Evolutionary conservation across 2,113 vertebrate species (phyloP).

Genomic region (Ardeotis arabs): DNA sequence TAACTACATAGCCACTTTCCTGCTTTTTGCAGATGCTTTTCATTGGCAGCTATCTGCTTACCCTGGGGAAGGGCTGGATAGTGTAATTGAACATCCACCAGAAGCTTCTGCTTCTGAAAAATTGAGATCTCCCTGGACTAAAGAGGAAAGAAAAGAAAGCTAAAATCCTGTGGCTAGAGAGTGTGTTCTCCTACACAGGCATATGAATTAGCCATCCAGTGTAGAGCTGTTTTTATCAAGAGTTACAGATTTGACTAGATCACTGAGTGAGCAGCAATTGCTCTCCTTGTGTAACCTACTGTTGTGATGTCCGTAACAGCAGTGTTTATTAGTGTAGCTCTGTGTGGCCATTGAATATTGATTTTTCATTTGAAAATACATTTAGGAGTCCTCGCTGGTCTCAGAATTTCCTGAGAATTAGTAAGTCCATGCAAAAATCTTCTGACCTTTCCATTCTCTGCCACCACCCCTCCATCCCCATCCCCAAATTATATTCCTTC

Average conservation of each 20-base stretch:
- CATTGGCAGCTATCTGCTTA: not conserved
- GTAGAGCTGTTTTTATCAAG: not conserved
- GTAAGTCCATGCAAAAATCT: not conserved
- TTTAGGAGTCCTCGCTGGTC: not conserved
- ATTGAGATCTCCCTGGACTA: too few relatives aligned
- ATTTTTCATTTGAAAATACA: not conserved
- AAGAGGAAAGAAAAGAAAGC: not conserved
- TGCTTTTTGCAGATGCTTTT: not conserved
- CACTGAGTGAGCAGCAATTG: not conserved
- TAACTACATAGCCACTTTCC: not conserved
- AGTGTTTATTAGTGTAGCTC: not conserved
- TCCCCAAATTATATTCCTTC: not conserved
- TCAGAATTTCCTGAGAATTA: not conserved
- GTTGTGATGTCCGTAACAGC: not conserved
- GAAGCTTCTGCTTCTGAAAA: not conserved
- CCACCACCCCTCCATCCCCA: accelerated
- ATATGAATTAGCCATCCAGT: not conserved
- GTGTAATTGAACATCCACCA: not conserved
- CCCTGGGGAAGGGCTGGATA: not conserved
- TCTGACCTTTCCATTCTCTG: not conserved
- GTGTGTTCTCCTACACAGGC: not conserved
- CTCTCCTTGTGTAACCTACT: not conserved
- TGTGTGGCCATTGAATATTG: not conserved
- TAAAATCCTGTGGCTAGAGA: not conserved
- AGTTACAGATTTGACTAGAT: not conserved